Conservation (phyloP, 92 coral and sea anemone genomes). For the Siderastrea radians region DNA sequence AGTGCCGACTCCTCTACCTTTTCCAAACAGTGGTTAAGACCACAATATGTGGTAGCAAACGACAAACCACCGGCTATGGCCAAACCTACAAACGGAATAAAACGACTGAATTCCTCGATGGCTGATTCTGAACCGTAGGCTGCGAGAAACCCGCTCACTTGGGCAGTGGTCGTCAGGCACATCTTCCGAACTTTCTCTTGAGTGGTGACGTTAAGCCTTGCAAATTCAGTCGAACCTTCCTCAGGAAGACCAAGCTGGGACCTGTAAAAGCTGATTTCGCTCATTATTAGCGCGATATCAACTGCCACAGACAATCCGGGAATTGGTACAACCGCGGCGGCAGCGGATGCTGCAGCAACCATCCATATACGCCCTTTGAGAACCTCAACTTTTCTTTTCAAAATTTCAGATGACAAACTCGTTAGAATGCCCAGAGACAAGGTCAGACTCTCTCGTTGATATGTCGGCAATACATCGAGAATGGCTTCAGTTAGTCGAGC, state of each 20-base stretch:
- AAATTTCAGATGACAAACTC: constrained; percentile 27
- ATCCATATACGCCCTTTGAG: constrained; percentile 58
- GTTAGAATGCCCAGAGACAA: constrained; percentile 38
- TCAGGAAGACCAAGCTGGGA: constrained; percentile 68
- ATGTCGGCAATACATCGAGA: constrained; percentile 43
- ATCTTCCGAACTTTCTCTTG: constrained; percentile 44
- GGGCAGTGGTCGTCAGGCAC: constrained; percentile 28
- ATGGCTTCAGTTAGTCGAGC: constrained; percentile 64
- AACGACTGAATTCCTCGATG: constrained; percentile 52
- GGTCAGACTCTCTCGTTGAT: constrained; percentile 50
- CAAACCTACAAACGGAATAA: constrained; percentile 52
- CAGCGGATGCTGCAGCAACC: constrained; percentile 57
- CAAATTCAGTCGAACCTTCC: constrained; percentile 36
- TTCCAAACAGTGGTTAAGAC: constrained; percentile 40
- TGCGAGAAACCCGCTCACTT: constrained; percentile 12
- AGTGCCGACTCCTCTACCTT: constrained; percentile 52
- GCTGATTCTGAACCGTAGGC: constrained; percentile 34
- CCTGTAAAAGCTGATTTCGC: constrained; percentile 49
- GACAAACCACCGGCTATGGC: constrained; percentile 50
- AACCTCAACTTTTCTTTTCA: constrained; percentile 52
- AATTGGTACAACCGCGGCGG: constrained; percentile 53
- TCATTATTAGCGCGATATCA: constrained; percentile 38
- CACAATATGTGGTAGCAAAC: constrained; percentile 46
- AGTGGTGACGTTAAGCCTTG: constrained; percentile 19
- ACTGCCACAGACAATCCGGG: constrained; percentile 55